Base-by-base conservation (phyloP, 37 sponge, comb jelly and placozoan species). In the Halichondria panicea region DNA sequence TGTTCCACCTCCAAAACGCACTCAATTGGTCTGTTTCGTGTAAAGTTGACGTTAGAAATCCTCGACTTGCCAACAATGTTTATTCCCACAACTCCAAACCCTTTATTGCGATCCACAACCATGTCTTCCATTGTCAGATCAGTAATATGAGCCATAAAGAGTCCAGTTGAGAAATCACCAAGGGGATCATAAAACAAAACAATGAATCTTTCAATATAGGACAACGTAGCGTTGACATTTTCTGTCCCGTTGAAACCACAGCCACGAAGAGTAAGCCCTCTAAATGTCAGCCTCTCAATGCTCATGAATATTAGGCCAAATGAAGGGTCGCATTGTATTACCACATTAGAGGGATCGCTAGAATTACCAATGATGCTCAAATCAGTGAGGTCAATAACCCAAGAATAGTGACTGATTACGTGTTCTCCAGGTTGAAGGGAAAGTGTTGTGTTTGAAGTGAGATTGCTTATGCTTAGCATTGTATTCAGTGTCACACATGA, bases 291-390 rank as follows among this genome's bases (percentile, higher is more conserved):
- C 28, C 56, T 35, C 0, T 28, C 33, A 25, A 80, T 53, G 61
- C 60, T 38, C 32, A 70, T 27, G 48, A 80, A 80, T 8, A 50
- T 60, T 12, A 80, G 60, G 11, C 81, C 71, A 34, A 70, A 44
- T 0, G 42, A 40, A 28, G 38, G 28, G 28, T 34, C 46, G 36
- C 81, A 80, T 32, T 30, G 57, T 13, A 80, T 71, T 22, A 40
- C 13, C 30, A 68, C 70, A n/a, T 68, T 28, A 27, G 56, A 55
- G 4, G 56, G 9, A 55, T 55, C 9, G 8, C 56, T 7, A n/a
- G n/a, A n/a, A 25, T 55, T 7, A 9, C 56, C 56, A 27, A 55
- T 27, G 25, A 55, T 55, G 56, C n/a, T n/a, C n/a, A n/a, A n/a
- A n/a, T n/a, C n/a, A n/a, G n/a, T n/a, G n/a, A n/a, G n/a, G n/a